Conservation (phyloP, 2,797 vertebrate genomes). For the Trachurus trachurus region DNA sequence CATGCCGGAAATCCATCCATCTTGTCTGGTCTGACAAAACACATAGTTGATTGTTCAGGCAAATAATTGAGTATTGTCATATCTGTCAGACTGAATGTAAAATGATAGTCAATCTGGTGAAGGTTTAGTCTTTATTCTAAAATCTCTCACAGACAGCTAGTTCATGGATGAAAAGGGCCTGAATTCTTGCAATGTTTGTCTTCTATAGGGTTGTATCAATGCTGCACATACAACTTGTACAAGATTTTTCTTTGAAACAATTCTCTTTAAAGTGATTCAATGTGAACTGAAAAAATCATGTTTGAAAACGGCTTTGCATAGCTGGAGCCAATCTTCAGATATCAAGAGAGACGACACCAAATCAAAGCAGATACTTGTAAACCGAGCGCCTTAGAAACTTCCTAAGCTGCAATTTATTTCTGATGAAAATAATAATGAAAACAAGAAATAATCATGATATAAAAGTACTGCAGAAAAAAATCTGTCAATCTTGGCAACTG, state of each 20-base stretch:
- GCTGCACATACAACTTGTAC: background rate
- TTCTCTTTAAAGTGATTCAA: slow-evolving; percentile 11
- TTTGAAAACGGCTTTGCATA: slow-evolving; percentile 27
- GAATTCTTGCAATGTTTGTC: background rate
- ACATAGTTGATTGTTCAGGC: slow-evolving; percentile 8
- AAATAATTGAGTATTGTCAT: background rate
- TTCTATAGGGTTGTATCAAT: background rate
- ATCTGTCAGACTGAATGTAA: slow-evolving; percentile 8
- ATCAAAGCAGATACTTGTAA: slow-evolving; percentile 45
- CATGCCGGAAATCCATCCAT: slow-evolving; percentile 7
- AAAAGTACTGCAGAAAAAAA: background rate
- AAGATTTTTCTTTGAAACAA: background rate
- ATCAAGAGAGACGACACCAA: slow-evolving; percentile 33
- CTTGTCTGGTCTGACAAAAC: background rate
- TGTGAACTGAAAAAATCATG: slow-evolving; percentile 10
- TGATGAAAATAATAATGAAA: slow-evolving; percentile 20
- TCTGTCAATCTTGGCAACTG: background rate
- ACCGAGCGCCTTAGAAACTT: slow-evolving; percentile 13
- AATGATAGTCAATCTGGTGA: background rate
- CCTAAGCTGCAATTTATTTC: slow-evolving; percentile 16
- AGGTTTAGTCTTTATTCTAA: background rate
- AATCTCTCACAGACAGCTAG: background rate
- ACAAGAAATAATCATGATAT: background rate
- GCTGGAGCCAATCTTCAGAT: slow-evolving; percentile 29
- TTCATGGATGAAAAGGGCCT: background rate